A percentile compares a stretch with the other conserved stretches of the same genome.
Conservation (phyloP, 2,797 vertebrate species). For the Petrocephalus schoutedeni region DNA sequence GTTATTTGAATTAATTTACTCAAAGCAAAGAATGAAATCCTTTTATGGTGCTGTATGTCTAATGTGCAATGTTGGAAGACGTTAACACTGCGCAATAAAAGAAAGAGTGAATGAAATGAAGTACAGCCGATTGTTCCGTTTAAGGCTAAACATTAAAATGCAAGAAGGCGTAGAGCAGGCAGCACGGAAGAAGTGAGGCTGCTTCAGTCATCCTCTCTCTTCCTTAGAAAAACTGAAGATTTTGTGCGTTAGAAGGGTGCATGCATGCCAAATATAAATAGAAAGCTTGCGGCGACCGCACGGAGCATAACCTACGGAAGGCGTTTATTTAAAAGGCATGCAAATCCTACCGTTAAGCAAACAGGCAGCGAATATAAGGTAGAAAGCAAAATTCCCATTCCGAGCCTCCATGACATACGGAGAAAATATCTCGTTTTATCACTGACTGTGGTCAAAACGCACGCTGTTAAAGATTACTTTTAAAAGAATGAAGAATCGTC, state of each 20-base stretch:
- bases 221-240: not conserved
- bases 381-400: conserved; percentile 38
- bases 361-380: conserved; percentile 38
- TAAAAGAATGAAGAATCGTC: not conserved
- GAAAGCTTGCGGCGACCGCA: not conserved
- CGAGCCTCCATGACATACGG: conserved; percentile 39
- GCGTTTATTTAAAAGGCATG: not conserved
- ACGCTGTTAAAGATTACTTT: not conserved
- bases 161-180: not conserved
- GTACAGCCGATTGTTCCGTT: not conserved
- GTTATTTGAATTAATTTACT: not conserved
- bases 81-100: not conserved
- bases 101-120: not conserved
- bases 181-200: not conserved
- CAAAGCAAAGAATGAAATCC: not conserved
- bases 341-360: conserved; percentile 50
- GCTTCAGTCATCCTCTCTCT: not conserved
- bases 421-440: not conserved
- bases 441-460: not conserved
- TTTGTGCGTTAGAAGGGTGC: not conserved
- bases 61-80: not conserved
- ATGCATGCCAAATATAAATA: not conserved
- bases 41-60: not conserved
- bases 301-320: not conserved
- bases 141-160: not conserved